Evolutionary conservation across 2,797 vertebrate species (phyloP).

Genomic region (Ciconia nigra): DNA sequence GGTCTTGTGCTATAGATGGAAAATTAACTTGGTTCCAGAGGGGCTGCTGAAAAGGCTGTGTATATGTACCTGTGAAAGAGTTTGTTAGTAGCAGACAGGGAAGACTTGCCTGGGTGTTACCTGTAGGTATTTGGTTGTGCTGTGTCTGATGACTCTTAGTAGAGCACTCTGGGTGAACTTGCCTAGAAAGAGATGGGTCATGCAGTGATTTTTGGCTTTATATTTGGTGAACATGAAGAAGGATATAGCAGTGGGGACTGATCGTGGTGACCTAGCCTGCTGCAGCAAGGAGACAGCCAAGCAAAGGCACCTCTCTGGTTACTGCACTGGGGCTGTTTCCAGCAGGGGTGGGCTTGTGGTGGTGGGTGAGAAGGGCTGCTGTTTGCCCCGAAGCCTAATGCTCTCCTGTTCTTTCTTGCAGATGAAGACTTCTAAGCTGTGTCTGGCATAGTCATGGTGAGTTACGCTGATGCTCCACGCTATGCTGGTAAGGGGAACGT

Average conservation of each 20-base stretch:
- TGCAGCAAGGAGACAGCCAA: not conserved
- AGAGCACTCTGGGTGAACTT: not conserved
- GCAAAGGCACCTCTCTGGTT: not conserved
- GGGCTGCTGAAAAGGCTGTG: not conserved
- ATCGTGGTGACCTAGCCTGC: not conserved
- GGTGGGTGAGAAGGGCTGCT: accelerated
- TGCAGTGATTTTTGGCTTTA: not conserved
- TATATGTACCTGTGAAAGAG: accelerated
- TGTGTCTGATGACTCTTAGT: accelerated
- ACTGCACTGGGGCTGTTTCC: not conserved
- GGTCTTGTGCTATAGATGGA: not conserved
- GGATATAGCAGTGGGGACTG: accelerated
- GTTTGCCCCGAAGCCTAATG: accelerated
- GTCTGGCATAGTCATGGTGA: not conserved
- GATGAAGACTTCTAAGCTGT: conserved; percentile 49
- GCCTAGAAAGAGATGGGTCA: not conserved
- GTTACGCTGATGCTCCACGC: not conserved
- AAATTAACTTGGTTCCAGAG: not conserved
- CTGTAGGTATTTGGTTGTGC: not conserved
- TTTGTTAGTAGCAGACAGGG: not conserved
- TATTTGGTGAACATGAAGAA: not conserved
- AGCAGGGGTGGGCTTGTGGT: too few relatives aligned
- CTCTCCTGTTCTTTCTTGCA: not conserved
- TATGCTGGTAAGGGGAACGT: accelerated
- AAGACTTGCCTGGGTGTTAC: accelerated